Evolutionary conservation across 2,797 vertebrate genomes (phyloP), one percentile per base, ranked within the genome.

Genomic region (Synanceia verrucosa): DNA sequence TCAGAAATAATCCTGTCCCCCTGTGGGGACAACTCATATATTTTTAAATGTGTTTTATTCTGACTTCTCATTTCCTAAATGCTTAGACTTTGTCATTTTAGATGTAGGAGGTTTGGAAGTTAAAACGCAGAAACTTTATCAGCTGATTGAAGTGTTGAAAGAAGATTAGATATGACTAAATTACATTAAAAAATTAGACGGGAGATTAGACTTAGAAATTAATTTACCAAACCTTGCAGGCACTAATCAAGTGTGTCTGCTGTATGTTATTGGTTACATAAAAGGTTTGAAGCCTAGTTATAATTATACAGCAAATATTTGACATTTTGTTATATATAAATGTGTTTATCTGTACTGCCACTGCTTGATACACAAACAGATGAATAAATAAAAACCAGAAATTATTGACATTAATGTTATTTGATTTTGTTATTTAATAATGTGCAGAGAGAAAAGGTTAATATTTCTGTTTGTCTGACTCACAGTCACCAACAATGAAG

Each of bases 1-100:
- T 8, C 66, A 46, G 43, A 82, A 75, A 77, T 86, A 83, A 89
- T 84, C 81, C 75, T 9, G 37, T 83, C 47, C 69, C n/a, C 78
- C 78, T 70, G 64, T 47, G 58, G 77, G 58, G 60, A 69, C 55
- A 77, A 68, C 55, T 76, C 12, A 34, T 37, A 34, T 37, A 68
- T 39, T 63, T 80, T 66, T 31, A 39, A 24, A 68, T 59, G 2
- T 44, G 68, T 81, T 76, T 74, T 56, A 70, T 39, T 69, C 57
- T 51, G 74, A 12, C 26, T 13, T 44, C 57, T 82, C 19, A 14
- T 68, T 55, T 70, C 29, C 13, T 60, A 51, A 68, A 74, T 33
- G 23, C 47, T 62, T 44, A 41, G 34, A 70, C 73, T 70, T 83
- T 70, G 76, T 81, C 74, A 50, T 43, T 79, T 69, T 53, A 65